These are phyloP conservation scores for Poecilia wingei DNA, from an alignment of 2,797 vertebrate genomes.

Conservation along the genomic window DNA sequence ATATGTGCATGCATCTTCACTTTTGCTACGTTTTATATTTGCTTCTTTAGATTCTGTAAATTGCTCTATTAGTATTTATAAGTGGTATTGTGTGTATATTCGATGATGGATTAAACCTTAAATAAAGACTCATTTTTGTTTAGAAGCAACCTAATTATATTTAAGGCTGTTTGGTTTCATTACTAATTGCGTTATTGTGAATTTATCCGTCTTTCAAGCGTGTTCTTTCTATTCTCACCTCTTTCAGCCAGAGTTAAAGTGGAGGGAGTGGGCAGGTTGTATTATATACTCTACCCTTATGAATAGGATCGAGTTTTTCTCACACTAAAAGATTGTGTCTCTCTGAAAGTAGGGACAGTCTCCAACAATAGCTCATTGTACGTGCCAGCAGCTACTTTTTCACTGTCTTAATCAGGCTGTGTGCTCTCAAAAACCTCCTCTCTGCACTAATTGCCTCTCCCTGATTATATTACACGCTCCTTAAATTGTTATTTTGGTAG, in stretches of 20 bases:
- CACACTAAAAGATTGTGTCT: constrained; percentile 74
- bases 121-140: not conserved
- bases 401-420: constrained; percentile 51
- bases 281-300: constrained; percentile 72
- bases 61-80: not conserved
- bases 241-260: constrained; percentile 47
- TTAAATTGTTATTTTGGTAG: constrained; percentile 5
- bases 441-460: constrained; percentile 7
- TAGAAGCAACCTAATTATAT: constrained; percentile 7
- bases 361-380: constrained; percentile 82
- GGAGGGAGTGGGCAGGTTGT: constrained; percentile 47
- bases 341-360: constrained; percentile 61
- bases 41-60: not conserved
- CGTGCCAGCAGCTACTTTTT: constrained; percentile 59
- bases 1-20: not conserved
- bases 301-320: constrained; percentile 78
- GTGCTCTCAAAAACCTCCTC: constrained; percentile 18
- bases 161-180: constrained; percentile 10
- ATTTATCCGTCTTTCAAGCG: constrained; percentile 55
- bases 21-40: not conserved
- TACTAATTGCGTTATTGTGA: constrained; percentile 24
- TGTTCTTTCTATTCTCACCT: constrained; percentile 38
- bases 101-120: not conserved
- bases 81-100: not conserved
- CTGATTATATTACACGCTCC: constrained; percentile 7